Conservation (phyloP, 2,888 invertebrate species). For the Mantis religiosa region DNA sequence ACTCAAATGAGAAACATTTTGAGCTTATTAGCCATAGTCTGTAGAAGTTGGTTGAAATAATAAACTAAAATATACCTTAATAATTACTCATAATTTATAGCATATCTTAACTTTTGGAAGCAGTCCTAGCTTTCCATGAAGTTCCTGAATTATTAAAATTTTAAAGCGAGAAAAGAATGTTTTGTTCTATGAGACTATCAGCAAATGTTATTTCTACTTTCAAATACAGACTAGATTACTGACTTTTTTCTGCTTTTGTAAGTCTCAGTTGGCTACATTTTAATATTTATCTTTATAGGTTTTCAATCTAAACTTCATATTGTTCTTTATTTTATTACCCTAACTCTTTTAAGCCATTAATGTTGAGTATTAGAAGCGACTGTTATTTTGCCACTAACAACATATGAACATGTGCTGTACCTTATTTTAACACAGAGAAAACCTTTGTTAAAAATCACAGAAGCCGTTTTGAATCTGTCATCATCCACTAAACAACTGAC, state of each 20-base stretch:
- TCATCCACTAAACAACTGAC: constrained; percentile 15
- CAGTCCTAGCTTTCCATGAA: neutral
- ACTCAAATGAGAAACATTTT: neutral
- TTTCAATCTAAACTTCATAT: neutral
- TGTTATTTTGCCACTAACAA: neutral
- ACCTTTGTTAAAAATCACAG: neutral
- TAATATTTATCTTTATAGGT: neutral
- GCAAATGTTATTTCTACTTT: neutral
- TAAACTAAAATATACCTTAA: neutral
- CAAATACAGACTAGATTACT: neutral
- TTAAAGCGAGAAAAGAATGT: neutral
- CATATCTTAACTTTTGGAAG: neutral
- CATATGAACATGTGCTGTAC: neutral
- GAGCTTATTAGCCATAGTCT: neutral
- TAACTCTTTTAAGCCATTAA: neutral
- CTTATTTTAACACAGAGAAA: constrained; percentile 1
- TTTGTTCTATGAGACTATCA: neutral
- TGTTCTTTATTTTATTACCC: neutral
- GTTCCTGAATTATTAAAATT: neutral
- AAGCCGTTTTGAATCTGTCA: neutral
- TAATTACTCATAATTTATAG: neutral
- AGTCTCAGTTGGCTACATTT: neutral
- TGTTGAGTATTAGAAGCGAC: neutral
- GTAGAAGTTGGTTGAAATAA: neutral
- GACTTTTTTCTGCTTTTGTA: neutral